phyloP scores from a whole-genome alignment of 2,888 invertebrate genomes.

The Eustalomyia histrio region DNA sequence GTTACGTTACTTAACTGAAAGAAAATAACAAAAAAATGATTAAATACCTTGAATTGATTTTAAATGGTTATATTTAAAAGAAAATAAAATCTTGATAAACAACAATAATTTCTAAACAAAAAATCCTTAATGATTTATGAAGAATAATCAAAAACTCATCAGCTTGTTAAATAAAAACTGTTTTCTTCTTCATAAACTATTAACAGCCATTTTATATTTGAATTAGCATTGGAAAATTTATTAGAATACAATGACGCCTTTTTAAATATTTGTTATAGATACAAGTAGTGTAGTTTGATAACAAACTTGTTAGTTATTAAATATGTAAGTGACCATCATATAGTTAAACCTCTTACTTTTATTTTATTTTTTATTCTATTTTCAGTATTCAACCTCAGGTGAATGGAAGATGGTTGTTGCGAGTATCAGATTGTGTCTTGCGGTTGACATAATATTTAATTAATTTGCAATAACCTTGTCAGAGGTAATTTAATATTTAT shows the following conservation, averaged over 20 bases:
- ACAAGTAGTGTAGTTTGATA: neutral
- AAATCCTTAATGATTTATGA: slow-evolving; percentile 19
- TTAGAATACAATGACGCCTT: neutral
- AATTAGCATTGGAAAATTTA: neutral
- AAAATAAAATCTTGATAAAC: neutral
- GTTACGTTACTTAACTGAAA: neutral
- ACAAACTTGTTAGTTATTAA: slow-evolving; percentile 5
- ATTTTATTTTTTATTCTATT: neutral
- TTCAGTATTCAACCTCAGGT: neutral
- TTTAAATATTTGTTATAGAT: neutral
- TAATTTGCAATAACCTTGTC: slow-evolving; percentile 26
- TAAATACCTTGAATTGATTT: slow-evolving; percentile 29
- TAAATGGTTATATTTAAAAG: slow-evolving; percentile 31
- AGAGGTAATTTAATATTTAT: slow-evolving; percentile 30
- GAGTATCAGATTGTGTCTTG: slow-evolving; percentile 7
- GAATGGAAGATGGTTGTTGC: neutral
- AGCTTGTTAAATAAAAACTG: slow-evolving; percentile 33
- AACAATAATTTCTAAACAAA: neutral
- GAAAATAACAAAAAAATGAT: neutral
- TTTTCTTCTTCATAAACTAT: neutral
- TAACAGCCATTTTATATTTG: neutral
- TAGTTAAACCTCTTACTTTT: neutral
- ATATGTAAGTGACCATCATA: slow-evolving; percentile 6
- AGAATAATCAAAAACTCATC: slow-evolving; percentile 55
- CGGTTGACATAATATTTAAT: slow-evolving; percentile 21